Conservation (phyloP, 2,888 invertebrate species). For the Acronicta alni region DNA sequence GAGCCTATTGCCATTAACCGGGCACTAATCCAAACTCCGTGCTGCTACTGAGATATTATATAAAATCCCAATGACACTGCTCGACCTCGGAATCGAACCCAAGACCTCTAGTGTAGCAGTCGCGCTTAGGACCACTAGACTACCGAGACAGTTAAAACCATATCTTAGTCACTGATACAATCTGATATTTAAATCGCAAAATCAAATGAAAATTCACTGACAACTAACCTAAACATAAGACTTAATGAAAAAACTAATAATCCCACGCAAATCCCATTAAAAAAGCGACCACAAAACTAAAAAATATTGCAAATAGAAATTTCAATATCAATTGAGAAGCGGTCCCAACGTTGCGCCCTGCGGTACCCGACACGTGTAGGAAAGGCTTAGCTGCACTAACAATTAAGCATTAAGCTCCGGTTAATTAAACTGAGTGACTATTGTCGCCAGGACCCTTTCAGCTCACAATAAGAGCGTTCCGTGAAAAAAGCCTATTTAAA, state of each 20-base stretch:
- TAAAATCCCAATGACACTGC: no score
- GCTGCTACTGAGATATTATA: no score
- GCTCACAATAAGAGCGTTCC: slow-evolving; percentile 80
- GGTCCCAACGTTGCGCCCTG: slow-evolving; percentile 69
- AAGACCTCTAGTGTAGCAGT: no score
- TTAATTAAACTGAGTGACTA: slow-evolving; percentile 86
- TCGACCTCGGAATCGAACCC: no score
- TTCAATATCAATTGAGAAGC: slow-evolving; percentile 79
- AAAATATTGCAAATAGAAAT: slow-evolving; percentile 65
- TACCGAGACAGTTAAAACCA: no score
- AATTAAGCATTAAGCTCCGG: slow-evolving; percentile 87
- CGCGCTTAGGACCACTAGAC: no score
- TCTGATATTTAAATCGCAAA: slow-evolving; percentile 2
- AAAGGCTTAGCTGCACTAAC: slow-evolving; percentile 85
- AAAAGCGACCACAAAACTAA: slow-evolving; percentile 58
- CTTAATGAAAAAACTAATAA: slow-evolving; percentile 53
- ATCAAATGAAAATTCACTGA: slow-evolving; percentile 8
- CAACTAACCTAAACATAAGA: slow-evolving; percentile 22
- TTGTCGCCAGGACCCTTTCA: slow-evolving; percentile 85
- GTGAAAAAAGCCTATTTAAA: slow-evolving; percentile 81
- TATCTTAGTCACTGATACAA: neutral
- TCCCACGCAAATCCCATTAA: slow-evolving; percentile 56
- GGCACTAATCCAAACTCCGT: no score
- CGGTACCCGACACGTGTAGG: slow-evolving; percentile 85
- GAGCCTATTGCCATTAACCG: no score